phyloP scores from a whole-genome alignment of 1,140 invertebrate genomes.

The Drosophila takahashii region DNA sequence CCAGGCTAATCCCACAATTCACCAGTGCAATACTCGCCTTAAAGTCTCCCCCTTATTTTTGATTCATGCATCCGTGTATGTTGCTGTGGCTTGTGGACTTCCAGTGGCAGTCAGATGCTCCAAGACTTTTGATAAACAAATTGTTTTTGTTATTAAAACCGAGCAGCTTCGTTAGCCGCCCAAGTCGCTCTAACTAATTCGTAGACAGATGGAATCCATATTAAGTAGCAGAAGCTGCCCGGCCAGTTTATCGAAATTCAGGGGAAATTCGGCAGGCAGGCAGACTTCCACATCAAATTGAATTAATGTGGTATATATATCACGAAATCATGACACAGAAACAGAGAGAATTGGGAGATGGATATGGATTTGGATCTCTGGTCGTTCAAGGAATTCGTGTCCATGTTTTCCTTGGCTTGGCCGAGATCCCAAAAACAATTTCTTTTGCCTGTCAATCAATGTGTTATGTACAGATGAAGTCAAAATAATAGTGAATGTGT shows the following conservation, averaged over 20 bases:
- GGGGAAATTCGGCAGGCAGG: constrained; percentile 36
- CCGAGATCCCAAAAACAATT: neutral
- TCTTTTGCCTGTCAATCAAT: constrained; percentile 39
- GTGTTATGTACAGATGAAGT: neutral
- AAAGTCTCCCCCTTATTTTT: constrained; percentile 6
- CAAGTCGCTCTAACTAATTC: constrained; percentile 36
- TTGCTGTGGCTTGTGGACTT: neutral
- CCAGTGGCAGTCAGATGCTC: constrained; percentile 8
- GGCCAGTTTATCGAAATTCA: constrained; percentile 61
- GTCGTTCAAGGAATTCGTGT: constrained; percentile 7
- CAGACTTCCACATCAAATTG: constrained; percentile 68
- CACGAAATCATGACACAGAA: constrained; percentile 67
- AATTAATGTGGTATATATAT: constrained; percentile 77
- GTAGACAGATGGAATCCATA: constrained; percentile 37
- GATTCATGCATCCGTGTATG: neutral
- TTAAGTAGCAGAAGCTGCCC: constrained; percentile 32
- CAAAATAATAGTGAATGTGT: neutral
- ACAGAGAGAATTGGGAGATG: constrained; percentile 27
- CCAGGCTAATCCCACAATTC: constrained; percentile 12
- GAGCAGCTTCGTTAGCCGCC: constrained; percentile 5
- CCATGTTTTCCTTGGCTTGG: neutral
- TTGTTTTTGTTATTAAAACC: constrained; percentile 27
- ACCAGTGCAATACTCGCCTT: constrained; percentile 8
- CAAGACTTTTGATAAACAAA: constrained; percentile 29
- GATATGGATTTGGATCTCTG: constrained; percentile 31